phyloP scores from a whole-genome alignment of 1,140 invertebrate species.

The Coenobita brevimanus region DNA sequence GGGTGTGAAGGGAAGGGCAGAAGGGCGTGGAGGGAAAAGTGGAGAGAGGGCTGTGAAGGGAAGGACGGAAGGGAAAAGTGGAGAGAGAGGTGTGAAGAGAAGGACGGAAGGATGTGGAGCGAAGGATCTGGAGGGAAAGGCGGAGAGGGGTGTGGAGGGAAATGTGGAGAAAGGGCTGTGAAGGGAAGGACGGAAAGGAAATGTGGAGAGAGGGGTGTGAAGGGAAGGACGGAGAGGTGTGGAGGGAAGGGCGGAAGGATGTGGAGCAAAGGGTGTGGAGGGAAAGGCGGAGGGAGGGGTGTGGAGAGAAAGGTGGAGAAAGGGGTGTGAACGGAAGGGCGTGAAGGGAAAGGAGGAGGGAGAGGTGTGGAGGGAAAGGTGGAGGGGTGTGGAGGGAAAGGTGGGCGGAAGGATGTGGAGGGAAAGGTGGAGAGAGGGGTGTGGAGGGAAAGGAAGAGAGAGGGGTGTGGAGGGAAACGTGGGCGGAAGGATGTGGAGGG shows the following conservation, averaged over 20 bases:
- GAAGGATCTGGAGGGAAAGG: too few species aligned
- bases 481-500: slow-evolving; percentile 9
- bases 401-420: slow-evolving; percentile 10
- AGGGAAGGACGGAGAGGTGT: not conserved
- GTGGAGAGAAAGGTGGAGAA: too few species aligned
- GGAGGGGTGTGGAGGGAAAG: slow-evolving; percentile 15
- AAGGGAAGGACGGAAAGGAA: not conserved
- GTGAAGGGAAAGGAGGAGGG: too few species aligned
- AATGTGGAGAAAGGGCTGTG: too few species aligned
- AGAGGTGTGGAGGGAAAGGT: not conserved
- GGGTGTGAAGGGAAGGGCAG: not conserved
- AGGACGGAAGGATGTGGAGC: too few species aligned
- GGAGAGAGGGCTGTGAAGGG: not conserved
- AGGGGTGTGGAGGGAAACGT: too few species aligned
- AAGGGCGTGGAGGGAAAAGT: not conserved
- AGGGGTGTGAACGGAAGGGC: too few species aligned
- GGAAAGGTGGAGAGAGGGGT: not conserved
- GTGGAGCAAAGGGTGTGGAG: not conserved
- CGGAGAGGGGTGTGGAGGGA: too few species aligned
- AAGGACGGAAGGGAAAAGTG: not conserved
- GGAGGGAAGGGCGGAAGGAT: not conserved
- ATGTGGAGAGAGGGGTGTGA: not conserved
- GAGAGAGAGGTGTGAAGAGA: not conserved
- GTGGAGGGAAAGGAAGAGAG: too few species aligned
- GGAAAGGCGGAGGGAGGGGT: not conserved